Evolutionary conservation across 2,888 invertebrate genomes (phyloP), one percentile per base, ranked within the genome.

Genomic region (Zygogramma bicolorata): DNA sequence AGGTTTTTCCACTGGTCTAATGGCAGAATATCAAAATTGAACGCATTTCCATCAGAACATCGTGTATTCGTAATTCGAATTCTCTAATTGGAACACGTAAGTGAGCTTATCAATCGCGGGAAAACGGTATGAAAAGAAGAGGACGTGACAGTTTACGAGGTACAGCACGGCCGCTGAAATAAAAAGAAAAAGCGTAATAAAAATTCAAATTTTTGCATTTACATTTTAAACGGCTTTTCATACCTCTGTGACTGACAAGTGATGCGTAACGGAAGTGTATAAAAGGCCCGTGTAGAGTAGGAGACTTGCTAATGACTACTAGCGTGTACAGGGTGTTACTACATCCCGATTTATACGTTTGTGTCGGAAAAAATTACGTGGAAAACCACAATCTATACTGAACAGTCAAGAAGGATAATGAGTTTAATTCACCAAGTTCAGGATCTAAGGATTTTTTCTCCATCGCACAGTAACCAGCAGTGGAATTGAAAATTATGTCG

Each of bases 211-310:
- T 85, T 83, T 76, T 68, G 77, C 79, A 86, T 86, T 86, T 86
- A 83, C 85, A 86, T 85, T 85, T 86, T 86, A 85, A 86, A 85
- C 85, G 85, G 84, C 83, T 85, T 85, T 84, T 84, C 85, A 73
- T 73, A 69, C 62, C 46, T 68, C 66, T 65, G 69, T 62, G 69
- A 40, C 66, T 63, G 68, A 65, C 68, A 49, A 72, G 61, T 65
- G 60, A 46, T 49, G 69, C 73, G 49, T 65, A 61, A 61, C 68
- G 57, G 46, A 65, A 65, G 65, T 72, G 53, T 25, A 53, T 53
- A 25, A 53, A 53, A 53, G 53, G 25, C 7, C 27, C 53, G n/a
- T 53, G 25, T 53, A 53, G 53, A 53, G 53, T 4, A 53, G 15
- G 53, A 53, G 53, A 53, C 53, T 25, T 53, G 15, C 25, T 53